Conservation (phyloP, 2,113 vertebrate species). For the Diphyllodes magnificus region DNA sequence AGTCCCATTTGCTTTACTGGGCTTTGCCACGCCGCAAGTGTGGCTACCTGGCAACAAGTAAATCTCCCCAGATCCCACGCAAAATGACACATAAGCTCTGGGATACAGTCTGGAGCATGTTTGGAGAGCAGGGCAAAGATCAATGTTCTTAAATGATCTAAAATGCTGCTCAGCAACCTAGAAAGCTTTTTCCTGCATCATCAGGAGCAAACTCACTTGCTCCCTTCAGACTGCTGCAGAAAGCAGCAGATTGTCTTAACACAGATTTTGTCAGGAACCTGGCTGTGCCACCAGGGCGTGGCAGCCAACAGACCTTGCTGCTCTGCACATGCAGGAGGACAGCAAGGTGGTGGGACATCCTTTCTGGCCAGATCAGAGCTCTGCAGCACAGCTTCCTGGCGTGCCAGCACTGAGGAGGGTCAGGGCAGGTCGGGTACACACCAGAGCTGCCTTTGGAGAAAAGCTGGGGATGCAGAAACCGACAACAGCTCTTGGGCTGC, state of each 20-base stretch:
- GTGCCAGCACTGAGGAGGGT: fast-evolving
- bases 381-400: neutral
- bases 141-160: neutral
- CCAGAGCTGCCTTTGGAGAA: neutral
- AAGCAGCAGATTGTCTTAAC: neutral
- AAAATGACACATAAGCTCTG: neutral
- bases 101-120: neutral
- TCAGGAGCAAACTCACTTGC: neutral
- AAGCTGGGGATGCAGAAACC: neutral
- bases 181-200: neutral
- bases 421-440: neutral
- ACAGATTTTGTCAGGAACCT: neutral
- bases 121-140: neutral
- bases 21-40: neutral
- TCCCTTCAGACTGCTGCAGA: neutral
- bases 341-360: neutral
- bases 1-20: neutral
- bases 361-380: neutral
- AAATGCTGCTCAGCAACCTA: neutral
- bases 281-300: neutral
- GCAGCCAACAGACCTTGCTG: neutral
- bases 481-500: fast-evolving
- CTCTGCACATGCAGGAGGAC: neutral
- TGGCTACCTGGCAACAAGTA: neutral
- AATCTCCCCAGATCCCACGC: neutral